Percentiles rank a stretch among this genome's conserved stretches.
These are phyloP conservation scores for Drosophila subpulchrella DNA, from an alignment of 1,140 invertebrate genomes.

Conservation along the genomic window DNA sequence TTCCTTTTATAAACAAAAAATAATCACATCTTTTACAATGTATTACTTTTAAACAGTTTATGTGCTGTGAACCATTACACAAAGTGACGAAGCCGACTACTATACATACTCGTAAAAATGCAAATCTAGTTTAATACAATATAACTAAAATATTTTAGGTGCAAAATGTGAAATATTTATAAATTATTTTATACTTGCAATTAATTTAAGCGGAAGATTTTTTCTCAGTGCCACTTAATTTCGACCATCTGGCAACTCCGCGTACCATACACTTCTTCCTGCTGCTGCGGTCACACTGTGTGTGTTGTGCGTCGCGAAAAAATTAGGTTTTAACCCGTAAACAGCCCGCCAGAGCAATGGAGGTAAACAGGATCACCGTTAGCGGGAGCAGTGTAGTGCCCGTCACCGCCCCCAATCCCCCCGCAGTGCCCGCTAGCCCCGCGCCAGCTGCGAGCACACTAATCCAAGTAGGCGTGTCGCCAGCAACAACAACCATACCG, in stretches of 20 bases:
- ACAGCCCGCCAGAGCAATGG: conserved; percentile 16
- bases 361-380: conserved; percentile 12
- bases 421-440: background rate
- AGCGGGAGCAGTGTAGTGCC: background rate
- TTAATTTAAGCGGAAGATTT: background rate
- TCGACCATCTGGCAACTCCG: background rate
- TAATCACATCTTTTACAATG: no score
- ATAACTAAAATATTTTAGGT: no score
- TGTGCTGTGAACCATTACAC: no score
- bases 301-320: conserved; percentile 28
- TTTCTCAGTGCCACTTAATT: background rate
- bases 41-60: no score
- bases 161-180: no score
- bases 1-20: no score
- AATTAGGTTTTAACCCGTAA: conserved; percentile 11
- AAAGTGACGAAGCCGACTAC: no score
- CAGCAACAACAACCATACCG: conserved; percentile 8
- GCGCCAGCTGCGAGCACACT: conserved; percentile 8
- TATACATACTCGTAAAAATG: no score
- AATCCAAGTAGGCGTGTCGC: conserved; percentile 31
- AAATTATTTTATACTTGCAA: no score
- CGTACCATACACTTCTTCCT: background rate
- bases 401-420: background rate
- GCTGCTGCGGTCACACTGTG: conserved; percentile 15
- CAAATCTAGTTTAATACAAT: no score